phyloP scores from a whole-genome alignment of 2,113 vertebrate species.

The Phalacrocorax pelagicus region DNA sequence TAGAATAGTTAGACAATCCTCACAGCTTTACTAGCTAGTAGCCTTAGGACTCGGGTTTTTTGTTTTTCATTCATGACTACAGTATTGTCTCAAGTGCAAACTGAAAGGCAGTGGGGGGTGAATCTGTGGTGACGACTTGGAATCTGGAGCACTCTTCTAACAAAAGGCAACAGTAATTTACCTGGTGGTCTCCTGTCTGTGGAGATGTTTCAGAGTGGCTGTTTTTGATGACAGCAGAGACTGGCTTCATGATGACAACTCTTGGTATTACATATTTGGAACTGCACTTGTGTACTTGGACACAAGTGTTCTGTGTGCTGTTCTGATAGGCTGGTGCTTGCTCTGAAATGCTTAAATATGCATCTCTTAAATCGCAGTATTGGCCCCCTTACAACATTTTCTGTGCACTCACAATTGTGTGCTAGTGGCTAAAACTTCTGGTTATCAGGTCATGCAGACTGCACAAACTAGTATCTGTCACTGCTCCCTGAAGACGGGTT shows the following conservation, averaged over 20 bases:
- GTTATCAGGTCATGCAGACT: accelerated
- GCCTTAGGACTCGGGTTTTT: too few species aligned
- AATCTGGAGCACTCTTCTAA: neutral
- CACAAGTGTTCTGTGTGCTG: neutral
- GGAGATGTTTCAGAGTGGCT: neutral
- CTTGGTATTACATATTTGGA: neutral
- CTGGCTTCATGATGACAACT: neutral
- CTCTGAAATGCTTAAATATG: neutral
- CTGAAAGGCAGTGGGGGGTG: neutral
- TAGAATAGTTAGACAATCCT: neutral
- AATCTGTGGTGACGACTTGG: neutral
- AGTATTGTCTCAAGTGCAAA: neutral
- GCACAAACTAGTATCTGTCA: neutral
- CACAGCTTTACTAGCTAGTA: neutral
- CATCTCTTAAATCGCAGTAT: neutral
- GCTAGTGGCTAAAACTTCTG: neutral
- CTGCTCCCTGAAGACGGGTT: neutral
- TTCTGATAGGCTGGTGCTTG: neutral
- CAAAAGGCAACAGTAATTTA: neutral
- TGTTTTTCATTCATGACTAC: neutral
- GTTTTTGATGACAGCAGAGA: neutral
- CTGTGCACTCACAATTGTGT: neutral
- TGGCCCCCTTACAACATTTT: neutral
- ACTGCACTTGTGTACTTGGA: neutral
- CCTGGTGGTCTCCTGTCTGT: neutral